phyloP scores from a whole-genome alignment of 1,140 invertebrate species.

The Cydia splendana region DNA sequence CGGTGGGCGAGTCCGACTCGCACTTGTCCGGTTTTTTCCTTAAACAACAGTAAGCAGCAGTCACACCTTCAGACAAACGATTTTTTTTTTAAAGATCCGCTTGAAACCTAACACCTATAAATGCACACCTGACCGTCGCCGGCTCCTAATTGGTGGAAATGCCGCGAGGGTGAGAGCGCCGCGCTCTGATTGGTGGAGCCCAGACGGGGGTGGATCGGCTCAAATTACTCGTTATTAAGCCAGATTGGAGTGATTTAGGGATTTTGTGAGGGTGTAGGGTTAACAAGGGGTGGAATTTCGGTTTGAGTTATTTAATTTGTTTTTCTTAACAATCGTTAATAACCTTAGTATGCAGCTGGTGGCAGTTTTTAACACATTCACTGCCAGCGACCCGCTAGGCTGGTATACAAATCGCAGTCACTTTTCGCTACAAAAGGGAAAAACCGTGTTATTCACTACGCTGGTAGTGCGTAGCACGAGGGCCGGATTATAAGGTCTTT shows the following conservation, averaged over 20 bases:
- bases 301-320: slow-evolving; percentile 7
- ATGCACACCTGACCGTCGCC: slow-evolving; percentile 54
- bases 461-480: too few relatives aligned
- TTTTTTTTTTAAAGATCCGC: slow-evolving; percentile 34
- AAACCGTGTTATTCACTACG: too few relatives aligned
- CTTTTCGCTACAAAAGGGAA: too few relatives aligned
- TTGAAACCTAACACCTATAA: slow-evolving; percentile 41
- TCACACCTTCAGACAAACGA: slow-evolving; percentile 2
- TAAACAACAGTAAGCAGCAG: slow-evolving; percentile 17
- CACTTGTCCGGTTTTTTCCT: too few relatives aligned
- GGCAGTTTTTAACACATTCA: neutral
- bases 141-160: slow-evolving; percentile 48
- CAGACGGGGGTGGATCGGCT: slow-evolving; percentile 47
- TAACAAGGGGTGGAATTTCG: slow-evolving; percentile 13
- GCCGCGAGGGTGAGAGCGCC: slow-evolving; percentile 47
- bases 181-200: slow-evolving; percentile 44
- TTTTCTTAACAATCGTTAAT: neutral
- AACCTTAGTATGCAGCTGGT: neutral
- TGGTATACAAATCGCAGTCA: too few relatives aligned
- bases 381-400: too few relatives aligned
- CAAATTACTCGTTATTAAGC: slow-evolving; percentile 47
- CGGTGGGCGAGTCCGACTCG: too few relatives aligned
- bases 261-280: slow-evolving; percentile 34
- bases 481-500: too few relatives aligned
- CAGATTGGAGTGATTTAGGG: slow-evolving; percentile 48